phyloP scores from a whole-genome alignment of 1,140 invertebrate species.

The Oscheius sp. region DNA sequence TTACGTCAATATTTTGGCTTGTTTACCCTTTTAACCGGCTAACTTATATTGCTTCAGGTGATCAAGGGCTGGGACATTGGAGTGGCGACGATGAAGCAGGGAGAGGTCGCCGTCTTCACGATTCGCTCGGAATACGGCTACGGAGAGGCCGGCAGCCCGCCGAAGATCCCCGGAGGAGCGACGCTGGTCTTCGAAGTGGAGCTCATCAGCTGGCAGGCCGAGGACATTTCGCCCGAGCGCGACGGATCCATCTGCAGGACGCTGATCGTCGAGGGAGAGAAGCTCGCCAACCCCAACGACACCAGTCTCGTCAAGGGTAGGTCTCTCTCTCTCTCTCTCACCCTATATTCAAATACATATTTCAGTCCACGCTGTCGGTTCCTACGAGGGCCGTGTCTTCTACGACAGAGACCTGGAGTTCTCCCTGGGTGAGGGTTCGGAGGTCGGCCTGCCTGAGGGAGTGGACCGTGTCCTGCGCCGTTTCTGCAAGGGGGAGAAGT shows the following conservation, averaged over 20 bases:
- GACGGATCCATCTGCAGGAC: constrained; percentile 25
- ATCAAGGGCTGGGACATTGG: constrained; percentile 38
- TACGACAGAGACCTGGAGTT: constrained; percentile 24
- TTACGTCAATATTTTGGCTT: background rate
- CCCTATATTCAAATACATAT: too few species aligned
- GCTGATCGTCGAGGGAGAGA: constrained; percentile 24
- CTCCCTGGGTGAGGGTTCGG: constrained; percentile 26
- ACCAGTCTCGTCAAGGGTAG: constrained; percentile 15
- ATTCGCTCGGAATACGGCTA: constrained; percentile 31
- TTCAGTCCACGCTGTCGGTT: constrained; percentile 28
- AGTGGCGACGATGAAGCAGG: constrained; percentile 35
- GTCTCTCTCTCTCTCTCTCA: background rate
- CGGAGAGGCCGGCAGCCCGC: constrained; percentile 30
- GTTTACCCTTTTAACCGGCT: background rate
- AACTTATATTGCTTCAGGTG: background rate
- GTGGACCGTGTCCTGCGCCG: constrained; percentile 34
- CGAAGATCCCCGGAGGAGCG: constrained; percentile 31
- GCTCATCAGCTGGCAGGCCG: constrained; percentile 25
- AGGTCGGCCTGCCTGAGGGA: constrained; percentile 33
- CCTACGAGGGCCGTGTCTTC: constrained; percentile 20
- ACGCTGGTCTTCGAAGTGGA: constrained; percentile 34
- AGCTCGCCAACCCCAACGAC: constrained; percentile 30
- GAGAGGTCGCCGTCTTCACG: constrained; percentile 24
- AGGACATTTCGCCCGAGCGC: constrained; percentile 33
- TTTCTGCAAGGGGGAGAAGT: constrained; percentile 31